Base-by-base conservation (phyloP, 2,888 invertebrate species). In the Altica lythri region DNA sequence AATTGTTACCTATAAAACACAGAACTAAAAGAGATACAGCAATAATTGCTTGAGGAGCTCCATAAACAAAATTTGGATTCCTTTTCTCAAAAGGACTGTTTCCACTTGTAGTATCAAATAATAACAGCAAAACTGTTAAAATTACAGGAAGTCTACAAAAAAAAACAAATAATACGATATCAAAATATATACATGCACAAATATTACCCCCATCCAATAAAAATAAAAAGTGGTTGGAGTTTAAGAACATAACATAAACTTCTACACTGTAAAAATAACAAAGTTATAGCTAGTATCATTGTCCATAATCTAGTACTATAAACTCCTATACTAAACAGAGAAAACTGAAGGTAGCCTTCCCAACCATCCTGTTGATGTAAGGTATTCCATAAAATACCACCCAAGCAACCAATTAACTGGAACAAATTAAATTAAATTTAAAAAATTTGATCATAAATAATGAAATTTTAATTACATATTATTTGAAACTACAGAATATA, bases 301-400 rank as follows among this genome's bases (percentile, higher is more conserved):
- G 93, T 92, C 91, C 92, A 94, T 46, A 93, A 78, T 55, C 94
- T 80, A 42, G 91, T 86, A 54, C 92, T 89, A 69, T 90, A 90
- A 55, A 90, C 88, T 53, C 89, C 87, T 60, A 86, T 83, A 25
- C 89, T 86, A 61, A 90, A 87, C 10, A 92, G 72, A 2, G 86
- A 79, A 72, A 93, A 91, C 70, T 93, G 90, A 1, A 89, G 53
- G 54, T 89, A 86, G 65, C 85, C 80, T 19, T 80, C 76, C 87
- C 87, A 88, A 3, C 80, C 79, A 1, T 77, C 72, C 32, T 77
- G 79, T 40, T 78, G 77, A 22, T 80, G 79, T 14, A 81, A 65
- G 8, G 84, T 82, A 1, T 88, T 88, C 79, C 89, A 90, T 67
- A 89, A 79, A 45, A 93, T 83, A 35, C 90, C 86, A 35, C 91